These are phyloP conservation scores for Polia nebulosa DNA, from an alignment of 2,888 invertebrate species.

Conservation along the genomic window DNA sequence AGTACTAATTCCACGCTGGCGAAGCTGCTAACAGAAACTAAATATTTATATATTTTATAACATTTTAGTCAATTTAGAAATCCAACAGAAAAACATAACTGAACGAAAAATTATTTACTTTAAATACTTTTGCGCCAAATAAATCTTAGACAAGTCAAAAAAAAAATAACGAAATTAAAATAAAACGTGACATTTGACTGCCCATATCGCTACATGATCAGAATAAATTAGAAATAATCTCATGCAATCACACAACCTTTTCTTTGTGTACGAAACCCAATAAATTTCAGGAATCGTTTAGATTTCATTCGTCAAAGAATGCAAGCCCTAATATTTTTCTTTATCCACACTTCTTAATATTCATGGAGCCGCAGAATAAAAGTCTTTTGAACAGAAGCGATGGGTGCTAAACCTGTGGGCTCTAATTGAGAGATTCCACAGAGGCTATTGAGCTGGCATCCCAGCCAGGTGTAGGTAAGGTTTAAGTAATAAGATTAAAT, in stretches of 20 bases:
- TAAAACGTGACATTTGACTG: constrained; percentile 12
- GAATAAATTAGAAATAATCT: constrained; percentile 28
- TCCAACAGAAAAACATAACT: background rate
- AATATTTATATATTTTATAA: no score
- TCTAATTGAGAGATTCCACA: constrained; percentile 47
- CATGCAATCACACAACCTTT: constrained; percentile 7
- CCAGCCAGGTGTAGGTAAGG: constrained; percentile 4
- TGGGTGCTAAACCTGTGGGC: constrained; percentile 9
- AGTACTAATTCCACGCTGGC: no score
- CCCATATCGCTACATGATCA: constrained; percentile 3
- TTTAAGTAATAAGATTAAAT: constrained; percentile 33
- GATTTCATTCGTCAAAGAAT: constrained; percentile 23
- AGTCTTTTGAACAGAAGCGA: constrained; percentile 14
- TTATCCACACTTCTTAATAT: constrained; percentile 38
- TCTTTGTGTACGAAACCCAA: constrained; percentile 28
- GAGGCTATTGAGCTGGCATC: constrained; percentile 28
- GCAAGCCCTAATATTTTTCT: constrained; percentile 18
- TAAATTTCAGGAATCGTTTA: constrained; percentile 5
- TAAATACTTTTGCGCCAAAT: background rate
- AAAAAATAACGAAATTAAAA: constrained; percentile 2
- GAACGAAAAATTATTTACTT: background rate
- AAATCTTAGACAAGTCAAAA: constrained; percentile 8
- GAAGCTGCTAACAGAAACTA: no score
- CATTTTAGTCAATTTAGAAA: no score
- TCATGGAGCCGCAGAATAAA: constrained; percentile 12